Evolutionary conservation across 1,140 invertebrate species (phyloP).

Genomic region (Physella acuta): DNA sequence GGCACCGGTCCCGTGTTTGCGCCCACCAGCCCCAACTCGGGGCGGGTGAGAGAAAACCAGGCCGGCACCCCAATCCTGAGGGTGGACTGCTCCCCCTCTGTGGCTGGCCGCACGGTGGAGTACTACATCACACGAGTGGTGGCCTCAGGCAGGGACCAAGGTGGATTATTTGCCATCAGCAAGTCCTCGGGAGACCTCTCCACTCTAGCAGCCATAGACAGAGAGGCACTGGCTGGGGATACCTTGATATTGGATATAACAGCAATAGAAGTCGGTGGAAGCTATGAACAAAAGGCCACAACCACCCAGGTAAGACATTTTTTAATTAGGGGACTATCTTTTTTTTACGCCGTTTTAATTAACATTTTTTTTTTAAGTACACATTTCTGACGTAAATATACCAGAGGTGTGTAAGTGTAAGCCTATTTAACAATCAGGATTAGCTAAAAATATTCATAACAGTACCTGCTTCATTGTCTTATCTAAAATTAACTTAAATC

Average conservation of each 20-base stretch:
- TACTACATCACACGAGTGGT: conserved; percentile 41
- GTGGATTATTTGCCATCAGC: conserved; percentile 56
- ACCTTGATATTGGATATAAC: conserved; percentile 30
- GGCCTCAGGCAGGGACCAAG: conserved; percentile 51
- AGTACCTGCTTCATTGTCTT: too few species aligned
- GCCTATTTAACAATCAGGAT: too few species aligned
- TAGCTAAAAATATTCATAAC: too few species aligned
- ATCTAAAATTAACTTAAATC: too few species aligned
- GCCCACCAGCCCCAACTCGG: conserved; percentile 65
- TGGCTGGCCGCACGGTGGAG: conserved; percentile 68
- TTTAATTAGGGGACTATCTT: too few species aligned
- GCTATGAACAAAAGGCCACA: conserved; percentile 69
- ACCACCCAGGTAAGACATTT: conserved; percentile 72
- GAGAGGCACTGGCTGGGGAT: conserved; percentile 28
- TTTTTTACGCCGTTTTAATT: too few species aligned
- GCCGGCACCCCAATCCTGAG: conserved; percentile 56
- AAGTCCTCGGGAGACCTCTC: conserved; percentile 27
- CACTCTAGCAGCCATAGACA: conserved; percentile 26
- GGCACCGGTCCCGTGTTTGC: conserved; percentile 52
- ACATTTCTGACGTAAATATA: too few species aligned
- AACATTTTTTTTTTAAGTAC: too few species aligned
- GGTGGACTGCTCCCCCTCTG: conserved; percentile 60
- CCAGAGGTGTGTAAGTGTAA: too few species aligned
- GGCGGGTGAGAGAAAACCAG: conserved; percentile 77
- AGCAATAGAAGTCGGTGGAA: conserved; percentile 56